Base-by-base conservation (phyloP, 2,797 vertebrate genomes). In the Hipposideros larvatus region DNA sequence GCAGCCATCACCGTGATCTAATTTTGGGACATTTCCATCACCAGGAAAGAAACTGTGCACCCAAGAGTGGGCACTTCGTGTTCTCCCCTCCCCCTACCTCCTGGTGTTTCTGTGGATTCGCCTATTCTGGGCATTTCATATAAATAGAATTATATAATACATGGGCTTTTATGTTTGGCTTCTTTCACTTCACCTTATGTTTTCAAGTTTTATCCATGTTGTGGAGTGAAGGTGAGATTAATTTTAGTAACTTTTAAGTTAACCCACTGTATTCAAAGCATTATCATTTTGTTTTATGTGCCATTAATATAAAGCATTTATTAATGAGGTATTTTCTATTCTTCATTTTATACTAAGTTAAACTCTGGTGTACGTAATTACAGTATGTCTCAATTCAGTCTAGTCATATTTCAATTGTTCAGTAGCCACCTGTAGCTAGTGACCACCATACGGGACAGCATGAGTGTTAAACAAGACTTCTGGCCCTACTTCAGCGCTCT, bases 211-310 rank as follows among this genome's bases (percentile, higher is more conserved):
- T 48, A 53, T 59, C 13, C 34, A 80, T 48, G 59, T 80, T 48
- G 13, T 65, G 83, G 18, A 31, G 11, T 68, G 48, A 80, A 48
- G 53, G 18, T 53, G 21, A 57, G 77, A 77, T 83, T 63, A 82
- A 91, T 70, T 93, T 88, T 80, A 82, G n/a, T 34, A 66, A 84
- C 41, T 68, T 87, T 70, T 66, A 70, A 85, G 22, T 43, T 73
- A 86, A 79, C 84, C 19, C 46, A 59, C 0, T 89, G 7, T 86
- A 77, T 37, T 15, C 51, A 83, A 63, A 31, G 61, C 70, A 21
- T 75, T 84, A 37, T 73, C 2, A 48, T 94, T 89, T 93, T 37
- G 86, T 78, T 78, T 90, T 65, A 41, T 43, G 34, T 80, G n/a
- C 59, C 55, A 37, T 55, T 75, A 55, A n/a, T 24, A n/a, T 78